Base-by-base conservation (phyloP, 2,113 vertebrate species). In the Lethenteron camtschaticum region DNA sequence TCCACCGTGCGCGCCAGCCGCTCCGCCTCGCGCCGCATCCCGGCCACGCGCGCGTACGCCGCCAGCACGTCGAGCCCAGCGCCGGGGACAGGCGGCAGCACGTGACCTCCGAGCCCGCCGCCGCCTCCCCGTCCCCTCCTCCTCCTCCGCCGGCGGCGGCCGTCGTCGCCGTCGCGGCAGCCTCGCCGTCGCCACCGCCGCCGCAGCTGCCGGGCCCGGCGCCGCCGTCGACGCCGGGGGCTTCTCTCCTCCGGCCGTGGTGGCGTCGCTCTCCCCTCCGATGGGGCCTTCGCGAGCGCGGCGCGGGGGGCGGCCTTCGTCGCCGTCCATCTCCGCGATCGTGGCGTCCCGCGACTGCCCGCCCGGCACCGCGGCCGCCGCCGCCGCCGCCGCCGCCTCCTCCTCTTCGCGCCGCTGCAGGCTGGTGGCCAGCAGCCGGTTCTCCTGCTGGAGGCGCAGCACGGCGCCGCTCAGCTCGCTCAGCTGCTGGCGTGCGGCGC, bases 211-310 rank as follows among this genome's bases (percentile, higher is more conserved):
- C 90, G 58, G 57, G 20, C 55, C 84, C 85, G 18, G 92, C 87
- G 72, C 90, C 90, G 0, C 91, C 0, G 89, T 94, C 78, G 88
- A 90, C 79, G 96, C 94, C 2, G 83, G 87, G 1, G 84, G 71
- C 12, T 99, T 91, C 75, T 99, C 94, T 41, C 41, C 41, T 41
- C 41, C 41, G 41, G 41, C 41, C 9, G 24, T 66, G 9, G 63
- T 3, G 0, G 92, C 95, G 76, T 99, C 94, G 0, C 94, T 99
- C 77, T 99, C 94, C 0, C 94, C 94, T 0, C 94, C 94, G 0
- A 99, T 80, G 0, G 94, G 94, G 1, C 94, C 94, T 70, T 99
- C 94, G 70, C 94, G 80, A 78, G 84, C 88, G 18, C 90, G 90
- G 75, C 95, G 92, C 1, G 94, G 94, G 0, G 94, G 87, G 7